Base-by-base conservation (phyloP, 2,113 vertebrate genomes). In the Spheniscus mendiculus region DNA sequence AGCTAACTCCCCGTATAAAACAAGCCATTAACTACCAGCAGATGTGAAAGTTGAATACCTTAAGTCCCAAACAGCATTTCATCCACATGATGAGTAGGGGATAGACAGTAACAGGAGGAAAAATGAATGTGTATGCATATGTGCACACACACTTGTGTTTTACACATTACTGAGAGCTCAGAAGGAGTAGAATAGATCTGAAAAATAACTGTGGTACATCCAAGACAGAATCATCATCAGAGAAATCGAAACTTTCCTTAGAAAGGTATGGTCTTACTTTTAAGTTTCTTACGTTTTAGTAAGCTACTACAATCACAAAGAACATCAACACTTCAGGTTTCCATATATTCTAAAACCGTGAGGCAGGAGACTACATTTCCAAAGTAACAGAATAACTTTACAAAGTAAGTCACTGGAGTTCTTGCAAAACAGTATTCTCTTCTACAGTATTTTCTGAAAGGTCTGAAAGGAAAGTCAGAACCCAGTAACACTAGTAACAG, bases 151-250 rank as follows among this genome's bases (percentile, higher is more conserved):
- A 49, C 15, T 40, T 2, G 0, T 0, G 5, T 52, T 65, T 32
- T 26, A 52, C 22, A 63, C 12, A 7, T 65, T 36, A 45, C 20
- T 88, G 76, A 59, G 27, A 45, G 42, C 42, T 79, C 70, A 83
- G 49, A 82, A 70, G 26, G 40, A 72, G 10, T 4, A 72, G 42
- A 83, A 42, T 0, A 7, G 10, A 17, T 63, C 34, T 29, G 49
- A 77, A 86, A 81, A 38, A 29, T 15, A 90, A 52, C 49, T 34
- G 3, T 11, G 10, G 58, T 45, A 72, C 29, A n/a, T 18, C 11
- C 15, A 83, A 89, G 10, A 26, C 1, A 44, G 11, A 76, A 42
- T 19, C 16, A 12, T 8, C 29, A 83, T 0, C 1, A 0, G 4
- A 82, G 12, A 59, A 89, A 40, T 18, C 1, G 0, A 52, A 81